Evolutionary conservation across 2,797 vertebrate genomes (phyloP).

Genomic region (Cirrhinus molitorella): DNA sequence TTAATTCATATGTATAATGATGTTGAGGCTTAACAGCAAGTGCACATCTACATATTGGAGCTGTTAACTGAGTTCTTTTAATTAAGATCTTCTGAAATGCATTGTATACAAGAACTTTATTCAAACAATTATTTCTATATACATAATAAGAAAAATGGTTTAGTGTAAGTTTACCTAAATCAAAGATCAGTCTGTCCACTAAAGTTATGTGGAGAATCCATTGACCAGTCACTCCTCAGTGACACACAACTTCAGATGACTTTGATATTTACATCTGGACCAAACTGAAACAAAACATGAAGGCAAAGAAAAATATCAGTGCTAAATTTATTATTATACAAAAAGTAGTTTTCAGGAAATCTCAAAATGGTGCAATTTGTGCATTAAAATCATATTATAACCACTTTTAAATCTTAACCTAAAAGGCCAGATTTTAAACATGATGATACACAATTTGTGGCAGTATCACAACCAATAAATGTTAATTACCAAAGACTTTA

Average conservation of each 20-base stretch:
- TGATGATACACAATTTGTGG: not conserved
- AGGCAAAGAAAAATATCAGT: not conserved
- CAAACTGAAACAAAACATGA: not conserved
- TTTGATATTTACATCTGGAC: not conserved
- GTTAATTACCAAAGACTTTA: not conserved
- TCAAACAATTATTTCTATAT: not conserved
- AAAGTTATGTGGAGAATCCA: not conserved
- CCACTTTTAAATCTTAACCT: not conserved
- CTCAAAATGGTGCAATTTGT: not conserved
- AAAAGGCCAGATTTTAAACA: not conserved
- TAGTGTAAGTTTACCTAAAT: not conserved
- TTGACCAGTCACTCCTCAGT: not conserved
- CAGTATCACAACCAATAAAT: not conserved
- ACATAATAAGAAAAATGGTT: not conserved
- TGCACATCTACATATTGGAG: not conserved
- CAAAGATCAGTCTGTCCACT: not conserved
- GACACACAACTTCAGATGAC: not conserved
- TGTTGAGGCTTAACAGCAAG: not conserved
- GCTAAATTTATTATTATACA: not conserved
- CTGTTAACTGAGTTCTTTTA: too few species aligned
- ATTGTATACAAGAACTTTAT: too few species aligned
- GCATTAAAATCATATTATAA: not conserved
- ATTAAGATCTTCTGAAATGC: too few species aligned
- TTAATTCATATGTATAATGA: not conserved
- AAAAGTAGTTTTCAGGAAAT: not conserved